Conservation (phyloP, 2,888 invertebrate species). For the Oxycera nigricornis region DNA sequence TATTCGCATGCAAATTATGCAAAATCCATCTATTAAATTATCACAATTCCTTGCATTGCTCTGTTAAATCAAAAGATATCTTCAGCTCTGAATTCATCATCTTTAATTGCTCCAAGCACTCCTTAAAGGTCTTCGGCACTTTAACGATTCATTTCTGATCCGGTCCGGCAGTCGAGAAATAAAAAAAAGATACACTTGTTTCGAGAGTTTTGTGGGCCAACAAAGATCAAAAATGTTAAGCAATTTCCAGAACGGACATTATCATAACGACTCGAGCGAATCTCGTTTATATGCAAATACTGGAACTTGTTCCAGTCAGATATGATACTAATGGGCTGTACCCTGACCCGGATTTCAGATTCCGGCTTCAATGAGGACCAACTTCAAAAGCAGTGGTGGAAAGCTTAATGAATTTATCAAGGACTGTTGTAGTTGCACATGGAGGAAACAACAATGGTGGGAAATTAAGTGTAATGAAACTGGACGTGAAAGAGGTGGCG, state of each 20-base stretch:
- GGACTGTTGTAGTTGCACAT: neutral
- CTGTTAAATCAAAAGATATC: neutral
- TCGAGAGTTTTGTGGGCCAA: neutral
- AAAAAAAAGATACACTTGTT: neutral
- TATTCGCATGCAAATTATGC: too few relatives aligned
- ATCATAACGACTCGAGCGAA: constrained; percentile 46
- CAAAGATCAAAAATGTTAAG: constrained; percentile 38
- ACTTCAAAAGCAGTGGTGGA: constrained; percentile 33
- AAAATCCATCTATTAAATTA: too few relatives aligned
- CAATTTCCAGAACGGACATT: constrained; percentile 41
- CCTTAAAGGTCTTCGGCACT: neutral
- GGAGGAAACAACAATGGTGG: constrained; percentile 12
- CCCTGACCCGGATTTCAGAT: constrained; percentile 38
- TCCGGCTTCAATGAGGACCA: constrained; percentile 33
- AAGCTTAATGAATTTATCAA: constrained; percentile 41
- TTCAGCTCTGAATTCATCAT: neutral
- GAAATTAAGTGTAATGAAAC: constrained; percentile 12
- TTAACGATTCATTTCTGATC: constrained; percentile 5
- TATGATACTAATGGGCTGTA: constrained; percentile 41
- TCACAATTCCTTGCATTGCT: too few relatives aligned
- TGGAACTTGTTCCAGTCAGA: constrained; percentile 38
- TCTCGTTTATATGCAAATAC: constrained; percentile 47
- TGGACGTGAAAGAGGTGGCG: neutral
- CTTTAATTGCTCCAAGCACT: neutral
- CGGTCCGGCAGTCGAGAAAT: neutral